Evolutionary conservation across 2,797 vertebrate species (phyloP).

Genomic region (Neosilurus hyrtlii): DNA sequence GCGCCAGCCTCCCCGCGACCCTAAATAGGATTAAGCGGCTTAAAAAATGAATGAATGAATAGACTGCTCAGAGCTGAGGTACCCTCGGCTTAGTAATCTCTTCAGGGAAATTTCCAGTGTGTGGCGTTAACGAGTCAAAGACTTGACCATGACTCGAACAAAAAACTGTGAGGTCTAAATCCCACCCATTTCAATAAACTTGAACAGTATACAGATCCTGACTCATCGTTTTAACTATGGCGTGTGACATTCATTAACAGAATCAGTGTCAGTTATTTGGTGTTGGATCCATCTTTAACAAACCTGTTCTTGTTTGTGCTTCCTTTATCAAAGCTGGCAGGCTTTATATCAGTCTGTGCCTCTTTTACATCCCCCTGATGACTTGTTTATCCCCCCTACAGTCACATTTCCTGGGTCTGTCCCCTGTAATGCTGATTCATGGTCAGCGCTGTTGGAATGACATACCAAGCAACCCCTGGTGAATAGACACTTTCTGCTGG

Average conservation of each 20-base stretch:
- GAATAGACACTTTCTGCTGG: constrained; percentile 35
- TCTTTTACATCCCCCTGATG: constrained; percentile 39
- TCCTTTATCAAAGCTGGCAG: neutral
- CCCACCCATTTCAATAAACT: neutral
- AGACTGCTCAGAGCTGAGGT: too few relatives aligned
- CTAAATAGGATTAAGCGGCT: too few relatives aligned
- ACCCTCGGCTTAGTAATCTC: too few relatives aligned
- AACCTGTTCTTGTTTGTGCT: neutral
- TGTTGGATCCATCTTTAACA: neutral
- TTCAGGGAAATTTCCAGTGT: neutral
- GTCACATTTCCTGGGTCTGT: constrained; percentile 42
- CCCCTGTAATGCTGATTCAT: constrained; percentile 41
- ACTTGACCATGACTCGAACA: neutral
- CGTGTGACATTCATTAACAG: constrained; percentile 1
- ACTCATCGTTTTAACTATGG: neutral
- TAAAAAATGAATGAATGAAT: too few relatives aligned
- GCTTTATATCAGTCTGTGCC: constrained; percentile 15
- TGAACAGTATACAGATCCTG: neutral
- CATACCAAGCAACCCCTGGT: constrained; percentile 25
- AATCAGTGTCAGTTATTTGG: neutral
- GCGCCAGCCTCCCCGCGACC: too few relatives aligned
- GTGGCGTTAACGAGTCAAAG: neutral
- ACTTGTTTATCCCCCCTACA: constrained; percentile 52
- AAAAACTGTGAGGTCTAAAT: neutral
- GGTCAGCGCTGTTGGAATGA: constrained; percentile 25